Evolutionary conservation across 2,888 invertebrate genomes (phyloP).

Genomic region (Caradrina clavipalpis): DNA sequence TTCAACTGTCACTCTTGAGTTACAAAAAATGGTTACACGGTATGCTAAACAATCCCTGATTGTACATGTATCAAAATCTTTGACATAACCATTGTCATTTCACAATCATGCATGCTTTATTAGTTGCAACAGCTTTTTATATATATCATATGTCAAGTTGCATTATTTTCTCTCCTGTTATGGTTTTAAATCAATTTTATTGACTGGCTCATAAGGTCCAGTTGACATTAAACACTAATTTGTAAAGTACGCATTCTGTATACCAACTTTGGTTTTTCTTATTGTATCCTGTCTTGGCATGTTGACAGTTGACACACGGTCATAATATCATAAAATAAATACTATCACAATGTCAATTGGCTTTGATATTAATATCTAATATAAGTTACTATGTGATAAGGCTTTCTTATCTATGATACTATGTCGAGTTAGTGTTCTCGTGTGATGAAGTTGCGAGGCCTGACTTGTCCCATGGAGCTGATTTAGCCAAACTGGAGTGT

Average conservation of each 20-base stretch:
- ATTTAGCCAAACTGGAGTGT: slow-evolving; percentile 39
- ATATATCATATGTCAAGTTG: background rate
- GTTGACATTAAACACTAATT: background rate
- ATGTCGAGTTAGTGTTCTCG: slow-evolving; percentile 20
- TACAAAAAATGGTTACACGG: too few species aligned
- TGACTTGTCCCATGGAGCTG: slow-evolving; percentile 13
- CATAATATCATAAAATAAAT: slow-evolving; percentile 50
- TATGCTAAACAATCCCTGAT: too few species aligned
- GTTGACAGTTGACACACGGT: slow-evolving; percentile 32
- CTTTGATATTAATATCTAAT: slow-evolving; percentile 3
- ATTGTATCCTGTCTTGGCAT: slow-evolving; percentile 41
- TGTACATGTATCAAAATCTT: background rate
- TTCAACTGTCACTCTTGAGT: too few species aligned
- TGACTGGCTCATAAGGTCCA: background rate
- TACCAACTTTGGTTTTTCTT: slow-evolving; percentile 41
- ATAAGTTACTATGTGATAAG: slow-evolving; percentile 18
- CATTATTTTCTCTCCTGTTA: background rate
- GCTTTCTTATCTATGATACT: slow-evolving; percentile 35
- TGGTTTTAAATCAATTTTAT: background rate
- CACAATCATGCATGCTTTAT: background rate
- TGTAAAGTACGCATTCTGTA: slow-evolving; percentile 31
- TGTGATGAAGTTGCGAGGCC: slow-evolving; percentile 10
- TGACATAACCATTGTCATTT: background rate
- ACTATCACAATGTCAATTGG: slow-evolving; percentile 20
- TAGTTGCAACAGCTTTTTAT: background rate